These are phyloP conservation scores for Gobio occitaniae DNA, from an alignment of 2,797 vertebrate species.

Conservation along the genomic window DNA sequence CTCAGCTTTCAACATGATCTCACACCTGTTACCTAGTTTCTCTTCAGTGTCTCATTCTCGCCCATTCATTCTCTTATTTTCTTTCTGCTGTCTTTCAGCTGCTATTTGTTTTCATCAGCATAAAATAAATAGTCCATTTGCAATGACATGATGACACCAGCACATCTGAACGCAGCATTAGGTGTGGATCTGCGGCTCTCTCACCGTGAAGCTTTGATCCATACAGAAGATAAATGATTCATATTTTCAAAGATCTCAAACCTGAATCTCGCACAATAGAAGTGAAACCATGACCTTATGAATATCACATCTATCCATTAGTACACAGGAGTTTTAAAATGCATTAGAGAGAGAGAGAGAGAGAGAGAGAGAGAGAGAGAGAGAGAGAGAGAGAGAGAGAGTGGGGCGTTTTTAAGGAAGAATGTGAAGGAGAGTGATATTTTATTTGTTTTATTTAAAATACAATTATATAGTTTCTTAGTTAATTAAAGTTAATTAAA, in stretches of 20 bases:
- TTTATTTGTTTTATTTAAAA: not conserved
- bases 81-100: conserved; percentile 45
- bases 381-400: not conserved
- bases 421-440: not conserved
- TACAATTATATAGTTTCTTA: not conserved
- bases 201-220: conserved; percentile 61
- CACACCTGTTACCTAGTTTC: conserved; percentile 73
- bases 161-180: not conserved
- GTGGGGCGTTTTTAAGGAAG: not conserved
- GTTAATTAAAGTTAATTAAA: not conserved
- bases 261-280: conserved; percentile 9
- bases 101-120: conserved; percentile 44
- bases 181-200: not conserved
- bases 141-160: conserved; percentile 5
- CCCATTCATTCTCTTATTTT: conserved; percentile 12
- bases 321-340: conserved; percentile 19
- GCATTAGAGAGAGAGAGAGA: conserved; percentile 21
- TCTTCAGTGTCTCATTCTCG: not conserved
- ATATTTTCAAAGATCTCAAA: conserved; percentile 41
- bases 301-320: conserved; percentile 32
- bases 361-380: too few species aligned
- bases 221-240: conserved; percentile 33
- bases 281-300: conserved; percentile 27
- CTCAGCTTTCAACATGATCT: conserved; percentile 69
- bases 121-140: conserved; percentile 20